phyloP scores from a whole-genome alignment of 2,113 vertebrate species.

The Cheirogaleus medius region DNA sequence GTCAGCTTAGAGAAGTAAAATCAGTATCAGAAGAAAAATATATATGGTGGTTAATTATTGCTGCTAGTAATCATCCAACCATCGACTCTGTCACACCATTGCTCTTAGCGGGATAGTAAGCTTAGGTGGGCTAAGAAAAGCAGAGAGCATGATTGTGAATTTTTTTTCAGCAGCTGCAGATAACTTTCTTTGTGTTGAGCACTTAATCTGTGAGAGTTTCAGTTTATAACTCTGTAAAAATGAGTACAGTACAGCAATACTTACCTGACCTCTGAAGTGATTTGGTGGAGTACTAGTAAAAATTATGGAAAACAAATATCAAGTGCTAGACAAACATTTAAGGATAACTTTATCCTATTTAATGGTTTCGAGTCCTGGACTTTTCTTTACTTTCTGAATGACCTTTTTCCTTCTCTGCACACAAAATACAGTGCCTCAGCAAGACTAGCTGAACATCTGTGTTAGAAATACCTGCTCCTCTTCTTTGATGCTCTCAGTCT shows the following conservation, averaged over 20 bases:
- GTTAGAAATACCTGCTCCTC: neutral
- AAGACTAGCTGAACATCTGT: neutral
- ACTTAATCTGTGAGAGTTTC: constrained; percentile 50
- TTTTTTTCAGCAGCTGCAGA: neutral
- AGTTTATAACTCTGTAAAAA: constrained; percentile 38
- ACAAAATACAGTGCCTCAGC: neutral
- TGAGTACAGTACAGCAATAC: neutral
- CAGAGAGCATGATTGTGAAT: neutral
- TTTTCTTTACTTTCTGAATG: neutral
- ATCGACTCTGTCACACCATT: neutral
- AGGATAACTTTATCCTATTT: constrained; percentile 35
- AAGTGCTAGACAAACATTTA: neutral
- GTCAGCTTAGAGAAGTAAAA: neutral
- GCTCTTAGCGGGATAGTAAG: neutral
- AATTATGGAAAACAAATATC: constrained; percentile 48
- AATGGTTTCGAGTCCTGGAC: constrained; percentile 5
- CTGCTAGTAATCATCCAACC: neutral
- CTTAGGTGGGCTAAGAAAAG: neutral
- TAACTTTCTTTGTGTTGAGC: constrained; percentile 11
- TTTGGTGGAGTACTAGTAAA: constrained; percentile 22
- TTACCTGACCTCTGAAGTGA: constrained; percentile 10
- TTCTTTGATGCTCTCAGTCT: neutral
- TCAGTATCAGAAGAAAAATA: neutral
- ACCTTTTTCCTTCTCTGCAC: neutral
- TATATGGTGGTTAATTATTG: neutral